Conservation (phyloP, 2,113 vertebrate genomes). For the Catharus fuscescens region DNA sequence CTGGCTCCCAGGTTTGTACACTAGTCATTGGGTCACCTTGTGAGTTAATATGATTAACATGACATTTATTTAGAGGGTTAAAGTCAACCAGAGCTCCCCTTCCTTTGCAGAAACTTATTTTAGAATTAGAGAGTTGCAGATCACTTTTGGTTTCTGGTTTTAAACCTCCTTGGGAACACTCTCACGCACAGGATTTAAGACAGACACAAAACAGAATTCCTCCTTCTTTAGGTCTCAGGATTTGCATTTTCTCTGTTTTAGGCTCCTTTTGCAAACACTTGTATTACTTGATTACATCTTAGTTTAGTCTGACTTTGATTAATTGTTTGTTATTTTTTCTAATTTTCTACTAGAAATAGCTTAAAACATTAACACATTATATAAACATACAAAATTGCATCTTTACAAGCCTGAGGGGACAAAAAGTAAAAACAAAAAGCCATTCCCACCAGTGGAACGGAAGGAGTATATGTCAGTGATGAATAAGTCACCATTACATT, state of each 20-base stretch:
- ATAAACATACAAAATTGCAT: background rate
- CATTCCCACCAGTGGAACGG: background rate
- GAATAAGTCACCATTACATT: background rate
- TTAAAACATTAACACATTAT: background rate
- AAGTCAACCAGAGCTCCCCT: background rate
- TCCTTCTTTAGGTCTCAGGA: background rate
- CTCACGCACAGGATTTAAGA: background rate
- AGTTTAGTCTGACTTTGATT: background rate
- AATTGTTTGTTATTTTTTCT: background rate
- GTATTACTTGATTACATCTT: background rate
- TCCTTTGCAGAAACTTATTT: background rate
- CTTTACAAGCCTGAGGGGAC: background rate
- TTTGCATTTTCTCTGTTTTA: background rate
- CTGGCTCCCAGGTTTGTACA: accelerated
- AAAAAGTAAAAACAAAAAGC: background rate
- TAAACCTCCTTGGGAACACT: background rate
- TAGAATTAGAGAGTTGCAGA: background rate
- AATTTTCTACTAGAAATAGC: slow-evolving; percentile 5
- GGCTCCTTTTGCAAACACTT: background rate
- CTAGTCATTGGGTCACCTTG: background rate
- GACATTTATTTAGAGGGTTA: background rate
- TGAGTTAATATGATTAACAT: background rate
- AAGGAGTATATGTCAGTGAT: background rate
- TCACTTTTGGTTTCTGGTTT: background rate
- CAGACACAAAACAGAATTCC: background rate